These are phyloP conservation scores for Hypanus sabinus DNA, from an alignment of 2,113 vertebrate genomes.

Conservation along the genomic window DNA sequence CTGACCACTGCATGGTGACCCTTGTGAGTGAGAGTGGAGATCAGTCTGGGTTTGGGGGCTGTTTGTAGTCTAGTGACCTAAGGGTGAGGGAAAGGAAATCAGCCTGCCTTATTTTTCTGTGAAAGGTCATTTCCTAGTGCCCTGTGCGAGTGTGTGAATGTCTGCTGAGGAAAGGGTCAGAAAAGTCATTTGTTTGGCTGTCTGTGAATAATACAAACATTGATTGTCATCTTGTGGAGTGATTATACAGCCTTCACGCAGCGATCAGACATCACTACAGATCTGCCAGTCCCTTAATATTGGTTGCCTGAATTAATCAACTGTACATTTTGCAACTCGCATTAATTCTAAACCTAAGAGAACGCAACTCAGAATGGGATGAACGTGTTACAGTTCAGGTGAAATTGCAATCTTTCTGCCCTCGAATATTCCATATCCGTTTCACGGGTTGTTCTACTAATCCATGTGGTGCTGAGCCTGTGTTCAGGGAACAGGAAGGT, in stretches of 20 bases:
- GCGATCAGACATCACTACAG: neutral
- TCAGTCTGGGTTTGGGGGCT: neutral
- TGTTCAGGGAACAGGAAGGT: neutral
- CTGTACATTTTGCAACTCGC: neutral
- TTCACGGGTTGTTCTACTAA: neutral
- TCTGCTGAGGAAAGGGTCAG: neutral
- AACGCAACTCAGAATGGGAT: neutral
- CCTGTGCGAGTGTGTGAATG: neutral
- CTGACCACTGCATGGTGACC: neutral
- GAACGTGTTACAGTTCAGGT: neutral
- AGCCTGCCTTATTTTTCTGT: too few relatives aligned
- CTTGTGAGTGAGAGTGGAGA: neutral
- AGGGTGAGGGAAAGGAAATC: neutral
- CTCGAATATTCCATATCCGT: neutral
- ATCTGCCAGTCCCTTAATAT: neutral
- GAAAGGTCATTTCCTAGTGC: too few relatives aligned
- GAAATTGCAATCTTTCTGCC: neutral
- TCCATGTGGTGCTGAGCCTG: neutral
- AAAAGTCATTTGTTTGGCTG: neutral
- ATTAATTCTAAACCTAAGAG: neutral
- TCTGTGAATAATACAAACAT: slow-evolving; percentile 30
- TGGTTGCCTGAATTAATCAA: neutral
- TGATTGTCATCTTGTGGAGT: neutral
- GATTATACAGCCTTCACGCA: neutral
- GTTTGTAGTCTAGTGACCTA: neutral